Evolutionary conservation across 2,888 invertebrate species (phyloP).

Genomic region (Aromia moschata): DNA sequence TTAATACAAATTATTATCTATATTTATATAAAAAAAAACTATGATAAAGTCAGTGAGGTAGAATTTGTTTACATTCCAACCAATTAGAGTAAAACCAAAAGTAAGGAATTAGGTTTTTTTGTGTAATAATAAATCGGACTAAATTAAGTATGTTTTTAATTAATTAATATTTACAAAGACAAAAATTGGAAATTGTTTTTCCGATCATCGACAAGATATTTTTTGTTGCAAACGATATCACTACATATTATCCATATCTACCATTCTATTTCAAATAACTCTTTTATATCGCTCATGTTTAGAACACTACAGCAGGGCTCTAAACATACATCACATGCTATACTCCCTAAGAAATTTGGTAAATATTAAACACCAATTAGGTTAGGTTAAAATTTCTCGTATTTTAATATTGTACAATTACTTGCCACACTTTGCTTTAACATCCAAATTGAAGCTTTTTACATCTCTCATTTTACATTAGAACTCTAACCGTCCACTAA

Average conservation of each 20-base stretch:
- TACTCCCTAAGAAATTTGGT: slow-evolving; percentile 47
- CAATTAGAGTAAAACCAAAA: slow-evolving; percentile 42
- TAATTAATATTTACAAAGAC: slow-evolving; percentile 54
- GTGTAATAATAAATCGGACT: slow-evolving; percentile 29
- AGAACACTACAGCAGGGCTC: slow-evolving; percentile 35
- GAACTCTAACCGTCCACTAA: slow-evolving; percentile 61
- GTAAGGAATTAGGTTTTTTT: slow-evolving; percentile 32
- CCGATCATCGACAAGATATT: slow-evolving; percentile 38
- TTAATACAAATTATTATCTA: slow-evolving; percentile 49
- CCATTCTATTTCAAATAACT: slow-evolving; percentile 50
- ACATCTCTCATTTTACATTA: slow-evolving; percentile 50
- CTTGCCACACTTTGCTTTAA: slow-evolving; percentile 51
- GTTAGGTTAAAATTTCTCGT: slow-evolving; percentile 49
- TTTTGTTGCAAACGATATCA: slow-evolving; percentile 48
- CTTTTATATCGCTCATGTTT: slow-evolving; percentile 32
- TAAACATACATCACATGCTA: slow-evolving; percentile 41
- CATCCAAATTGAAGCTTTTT: slow-evolving; percentile 55
- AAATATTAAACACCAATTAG: slow-evolving; percentile 57
- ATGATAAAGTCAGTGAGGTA: slow-evolving; percentile 58
- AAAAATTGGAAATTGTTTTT: slow-evolving; percentile 58
- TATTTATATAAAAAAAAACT: slow-evolving; percentile 47
- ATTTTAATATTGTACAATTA: slow-evolving; percentile 42
- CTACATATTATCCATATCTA: slow-evolving; percentile 56
- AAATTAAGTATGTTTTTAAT: slow-evolving; percentile 47
- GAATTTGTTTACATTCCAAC: slow-evolving; percentile 59